Conservation (phyloP, 2,113 vertebrate genomes). For the Plecotus auritus region DNA sequence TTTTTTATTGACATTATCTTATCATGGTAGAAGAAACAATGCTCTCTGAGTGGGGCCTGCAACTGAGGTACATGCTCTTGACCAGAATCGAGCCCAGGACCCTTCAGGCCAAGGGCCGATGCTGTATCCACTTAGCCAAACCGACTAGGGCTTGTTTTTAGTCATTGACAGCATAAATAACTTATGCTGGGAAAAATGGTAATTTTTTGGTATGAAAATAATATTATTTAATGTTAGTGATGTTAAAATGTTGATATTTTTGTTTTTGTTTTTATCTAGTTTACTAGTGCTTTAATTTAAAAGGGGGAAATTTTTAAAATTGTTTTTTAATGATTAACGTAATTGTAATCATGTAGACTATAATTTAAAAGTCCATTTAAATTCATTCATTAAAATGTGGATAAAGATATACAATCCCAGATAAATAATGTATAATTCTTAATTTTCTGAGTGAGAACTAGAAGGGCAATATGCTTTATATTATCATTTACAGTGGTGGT, state of each 20-base stretch:
- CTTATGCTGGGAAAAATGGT: background rate
- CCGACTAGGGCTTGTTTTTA: background rate
- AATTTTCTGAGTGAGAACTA: background rate
- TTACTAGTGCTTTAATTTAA: background rate
- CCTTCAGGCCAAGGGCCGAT: too few relatives aligned
- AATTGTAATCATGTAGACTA: background rate
- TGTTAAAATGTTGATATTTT: background rate
- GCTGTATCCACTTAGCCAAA: too few relatives aligned
- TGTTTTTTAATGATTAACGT: background rate
- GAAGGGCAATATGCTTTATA: background rate
- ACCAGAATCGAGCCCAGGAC: too few relatives aligned
- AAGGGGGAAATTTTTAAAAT: background rate
- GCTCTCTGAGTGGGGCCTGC: too few relatives aligned
- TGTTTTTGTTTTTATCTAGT: background rate
- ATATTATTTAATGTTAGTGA: background rate
- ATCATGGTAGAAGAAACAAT: too few relatives aligned
- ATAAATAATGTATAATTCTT: background rate
- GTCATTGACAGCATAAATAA: background rate
- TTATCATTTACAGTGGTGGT: background rate
- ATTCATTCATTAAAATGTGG: background rate
- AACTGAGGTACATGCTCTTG: too few relatives aligned
- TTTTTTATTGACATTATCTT: background rate
- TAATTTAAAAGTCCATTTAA: background rate
- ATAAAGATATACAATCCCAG: background rate
- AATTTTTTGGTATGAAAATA: background rate